Percentiles rank a stretch among this genome's conserved stretches.
These are phyloP conservation scores for Glomeris marginata DNA, from an alignment of 2,888 invertebrate genomes.

Conservation along the genomic window DNA sequence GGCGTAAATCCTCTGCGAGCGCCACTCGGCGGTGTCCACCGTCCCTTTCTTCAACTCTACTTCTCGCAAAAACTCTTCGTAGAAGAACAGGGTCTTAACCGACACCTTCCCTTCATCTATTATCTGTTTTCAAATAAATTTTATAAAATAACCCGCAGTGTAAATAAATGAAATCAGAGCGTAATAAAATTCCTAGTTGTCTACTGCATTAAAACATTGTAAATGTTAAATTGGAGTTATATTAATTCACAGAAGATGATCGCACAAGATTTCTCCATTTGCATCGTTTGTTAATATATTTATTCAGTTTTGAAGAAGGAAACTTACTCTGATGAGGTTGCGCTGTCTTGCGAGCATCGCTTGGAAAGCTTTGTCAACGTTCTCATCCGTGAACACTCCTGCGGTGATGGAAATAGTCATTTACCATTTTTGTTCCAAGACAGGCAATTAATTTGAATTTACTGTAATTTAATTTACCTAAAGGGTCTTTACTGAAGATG, in stretches of 20 bases:
- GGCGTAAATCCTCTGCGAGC: conserved; percentile 7
- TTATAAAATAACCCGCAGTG: neutral
- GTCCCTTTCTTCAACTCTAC: conserved; percentile 3
- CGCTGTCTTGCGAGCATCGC: conserved; percentile 12
- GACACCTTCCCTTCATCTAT: conserved; percentile 10
- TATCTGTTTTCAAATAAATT: conserved; percentile 5
- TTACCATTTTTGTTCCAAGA: neutral
- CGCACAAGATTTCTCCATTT: too few species aligned
- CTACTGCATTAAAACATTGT: neutral
- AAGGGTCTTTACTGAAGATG: conserved; percentile 13
- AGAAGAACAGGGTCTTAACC: conserved; percentile 12
- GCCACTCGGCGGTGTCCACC: neutral
- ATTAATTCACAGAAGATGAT: too few species aligned
- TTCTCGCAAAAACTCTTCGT: conserved; percentile 11
- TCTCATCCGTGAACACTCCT: conserved; percentile 8
- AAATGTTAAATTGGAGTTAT: too few species aligned
- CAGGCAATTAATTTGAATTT: neutral
- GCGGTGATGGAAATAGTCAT: neutral
- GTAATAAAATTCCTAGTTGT: neutral
- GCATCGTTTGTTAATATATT: too few species aligned
- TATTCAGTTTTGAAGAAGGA: too few species aligned
- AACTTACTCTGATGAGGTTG: conserved; percentile 9
- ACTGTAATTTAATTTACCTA: conserved; percentile 7
- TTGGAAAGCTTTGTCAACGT: conserved; percentile 12
- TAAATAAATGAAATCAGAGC: neutral